Base-by-base conservation (phyloP, 1,140 invertebrate genomes). In the Temnothorax curvispinosus region DNA sequence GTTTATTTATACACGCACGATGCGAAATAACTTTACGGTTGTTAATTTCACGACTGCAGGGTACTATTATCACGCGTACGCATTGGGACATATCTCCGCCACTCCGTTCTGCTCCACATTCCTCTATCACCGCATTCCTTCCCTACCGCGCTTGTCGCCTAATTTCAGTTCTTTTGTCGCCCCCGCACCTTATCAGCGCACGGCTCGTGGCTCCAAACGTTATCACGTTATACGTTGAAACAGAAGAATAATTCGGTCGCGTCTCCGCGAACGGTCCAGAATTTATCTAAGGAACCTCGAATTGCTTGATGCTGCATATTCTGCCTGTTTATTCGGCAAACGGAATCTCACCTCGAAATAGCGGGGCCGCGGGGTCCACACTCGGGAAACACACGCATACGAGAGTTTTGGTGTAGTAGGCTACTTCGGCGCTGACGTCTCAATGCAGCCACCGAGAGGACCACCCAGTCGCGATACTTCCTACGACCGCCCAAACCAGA, bases 351-450 rank as follows among this genome's bases (percentile, higher is more conserved):
- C 50, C n/a, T 56, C 50, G 32, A 18, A 76, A 52, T 60, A 58
- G 52, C 38, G 13, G 5, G 21, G 21, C 54, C 27, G n/a, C 44
- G n/a, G 54, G 9, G 21, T 80, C 67, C 52, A 35, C 86, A 56
- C 71, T 71, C 76, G 62, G 35, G 69, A 64, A 90, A 85, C 89
- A 88, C 82, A 88, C 77, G 88, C 89, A 90, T 75, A 85, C 74
- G 62, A 50, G 65, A 67, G 50, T 67, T 89, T 78, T 62, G 32
- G 82, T 60, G 54, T 54, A 65, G 75, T 54, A 65, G 75, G 89
- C 87, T 91, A 91, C 89, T 88, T 90, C 77, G 81, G 74, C 75
- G 91, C 90, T 91, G 91, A 91, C 91, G 88, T 91, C 91, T 91
- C 91, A 91, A 91, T 91, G 91, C 86, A 91, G 56, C 91, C 91